phyloP scores from a whole-genome alignment of 2,113 vertebrate genomes.

The Nothocercus julius region DNA sequence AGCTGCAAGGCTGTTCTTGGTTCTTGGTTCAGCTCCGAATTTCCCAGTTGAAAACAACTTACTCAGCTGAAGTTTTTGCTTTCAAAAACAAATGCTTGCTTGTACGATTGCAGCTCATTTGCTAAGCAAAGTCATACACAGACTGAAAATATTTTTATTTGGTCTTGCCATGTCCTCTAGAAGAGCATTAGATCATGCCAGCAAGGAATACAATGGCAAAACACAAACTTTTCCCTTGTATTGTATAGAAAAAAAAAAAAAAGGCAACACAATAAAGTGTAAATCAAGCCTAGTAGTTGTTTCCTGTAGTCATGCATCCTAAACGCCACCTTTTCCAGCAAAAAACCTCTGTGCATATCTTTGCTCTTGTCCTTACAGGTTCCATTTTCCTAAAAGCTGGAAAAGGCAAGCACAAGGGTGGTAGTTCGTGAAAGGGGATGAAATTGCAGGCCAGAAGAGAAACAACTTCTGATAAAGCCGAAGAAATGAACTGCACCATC shows the following conservation, averaged over 20 bases:
- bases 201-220: neutral
- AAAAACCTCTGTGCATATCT: neutral
- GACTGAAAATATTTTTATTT: neutral
- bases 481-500: rapidly evolving
- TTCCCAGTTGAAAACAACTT: neutral
- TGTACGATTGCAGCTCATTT: neutral
- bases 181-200: neutral
- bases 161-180: neutral
- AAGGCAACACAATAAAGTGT: neutral
- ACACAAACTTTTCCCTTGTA: neutral
- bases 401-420: neutral
- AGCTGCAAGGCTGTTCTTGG: neutral
- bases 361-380: neutral
- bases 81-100: neutral
- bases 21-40: neutral
- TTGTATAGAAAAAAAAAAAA: neutral
- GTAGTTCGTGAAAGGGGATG: neutral
- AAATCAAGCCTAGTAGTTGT: neutral
- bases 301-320: neutral
- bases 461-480: neutral
- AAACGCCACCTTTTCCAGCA: neutral
- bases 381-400: neutral
- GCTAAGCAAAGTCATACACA: neutral
- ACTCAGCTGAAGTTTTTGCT: neutral
- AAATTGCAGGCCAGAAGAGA: neutral